These are phyloP conservation scores for Fringilla coelebs DNA, from an alignment of 2,797 vertebrate genomes.

Conservation along the genomic window DNA sequence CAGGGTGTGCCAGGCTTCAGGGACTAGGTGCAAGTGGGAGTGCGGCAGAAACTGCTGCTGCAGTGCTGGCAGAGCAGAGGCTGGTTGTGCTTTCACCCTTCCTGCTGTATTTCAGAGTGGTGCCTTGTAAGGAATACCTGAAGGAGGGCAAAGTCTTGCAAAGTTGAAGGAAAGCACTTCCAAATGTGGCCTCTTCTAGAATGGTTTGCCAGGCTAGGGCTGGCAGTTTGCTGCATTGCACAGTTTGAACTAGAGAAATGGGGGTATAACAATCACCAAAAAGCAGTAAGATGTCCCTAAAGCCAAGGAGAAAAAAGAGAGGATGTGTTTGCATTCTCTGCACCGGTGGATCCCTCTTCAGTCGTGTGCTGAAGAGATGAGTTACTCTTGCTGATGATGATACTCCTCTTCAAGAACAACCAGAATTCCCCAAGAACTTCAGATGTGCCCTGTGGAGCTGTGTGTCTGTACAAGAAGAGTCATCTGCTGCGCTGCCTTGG, in stretches of 20 bases:
- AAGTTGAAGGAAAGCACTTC: not conserved
- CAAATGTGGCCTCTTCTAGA: not conserved
- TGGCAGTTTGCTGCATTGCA: not conserved
- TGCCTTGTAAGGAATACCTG: not conserved
- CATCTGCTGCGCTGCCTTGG: not conserved
- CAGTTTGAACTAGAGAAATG: not conserved
- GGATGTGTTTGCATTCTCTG: not conserved
- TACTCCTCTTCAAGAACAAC: not conserved
- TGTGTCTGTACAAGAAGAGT: not conserved
- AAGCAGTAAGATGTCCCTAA: not conserved
- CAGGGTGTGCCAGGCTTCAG: not conserved
- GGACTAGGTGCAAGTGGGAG: not conserved
- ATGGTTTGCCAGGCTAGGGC: not conserved
- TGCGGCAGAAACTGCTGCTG: not conserved
- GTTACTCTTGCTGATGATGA: not conserved
- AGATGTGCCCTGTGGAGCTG: not conserved
- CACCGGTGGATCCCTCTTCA: not conserved
- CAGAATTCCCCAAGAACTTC: not conserved
- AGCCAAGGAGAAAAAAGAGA: not conserved
- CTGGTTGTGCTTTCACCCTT: fast-evolving
- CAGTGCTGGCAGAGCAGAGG: not conserved
- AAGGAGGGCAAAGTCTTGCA: not conserved
- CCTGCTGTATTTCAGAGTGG: not conserved
- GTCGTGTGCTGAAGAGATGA: not conserved
- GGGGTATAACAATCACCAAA: not conserved